Base-by-base conservation (phyloP, 2,113 vertebrate species). In the Rynchops niger region DNA sequence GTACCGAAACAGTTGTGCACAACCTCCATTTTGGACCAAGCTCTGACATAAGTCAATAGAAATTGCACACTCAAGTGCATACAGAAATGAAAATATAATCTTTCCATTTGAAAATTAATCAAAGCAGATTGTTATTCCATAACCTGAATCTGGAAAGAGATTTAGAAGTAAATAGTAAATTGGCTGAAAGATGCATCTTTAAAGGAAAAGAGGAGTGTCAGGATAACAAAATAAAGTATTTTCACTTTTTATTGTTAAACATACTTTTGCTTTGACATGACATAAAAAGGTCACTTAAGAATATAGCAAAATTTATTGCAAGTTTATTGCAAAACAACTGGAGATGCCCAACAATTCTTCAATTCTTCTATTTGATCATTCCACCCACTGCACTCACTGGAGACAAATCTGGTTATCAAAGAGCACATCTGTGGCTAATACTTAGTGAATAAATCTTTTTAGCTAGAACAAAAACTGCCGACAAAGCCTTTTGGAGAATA, bases 221-320 rank as follows among this genome's bases (percentile, higher is more conserved):
- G 86, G 70, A 30, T 36, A 89, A 85, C 9, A 63, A 92, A 74
- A 70, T 5, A 1, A 84, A 90, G 29, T 74, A 67, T 7, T 88
- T 89, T 56, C 70, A 89, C 47, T 15, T 91, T 79, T 86, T 87
- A 79, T 79, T 82, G 86, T 95, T 84, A 80, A 90, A 90, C 19
- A 76, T 56, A 52, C 43, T 94, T 91, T 40, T 85, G 56, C 66
- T 82, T 94, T 85, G 84, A 91, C n/a, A 88, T 38, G 34, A 76
- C 58, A 76, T 65, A 19, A 80, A 85, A 70, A 72, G 53, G 19
- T 88, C 71, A 66, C 50, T 83, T 70, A 80, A 73, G 59, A 90
- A 73, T 93, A 83, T 5, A 83, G 62, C 45, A 72, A 80, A 23
- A 81, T 83, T 88, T 80, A 88, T 40, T 82, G 76, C 6, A 42